A percentile compares a stretch with the other conserved stretches of the same genome.
Evolutionary conservation across 30 jellyfish, hydroid and myxozoan genomes (phyloP).

Genomic region (Mastigias papua): DNA sequence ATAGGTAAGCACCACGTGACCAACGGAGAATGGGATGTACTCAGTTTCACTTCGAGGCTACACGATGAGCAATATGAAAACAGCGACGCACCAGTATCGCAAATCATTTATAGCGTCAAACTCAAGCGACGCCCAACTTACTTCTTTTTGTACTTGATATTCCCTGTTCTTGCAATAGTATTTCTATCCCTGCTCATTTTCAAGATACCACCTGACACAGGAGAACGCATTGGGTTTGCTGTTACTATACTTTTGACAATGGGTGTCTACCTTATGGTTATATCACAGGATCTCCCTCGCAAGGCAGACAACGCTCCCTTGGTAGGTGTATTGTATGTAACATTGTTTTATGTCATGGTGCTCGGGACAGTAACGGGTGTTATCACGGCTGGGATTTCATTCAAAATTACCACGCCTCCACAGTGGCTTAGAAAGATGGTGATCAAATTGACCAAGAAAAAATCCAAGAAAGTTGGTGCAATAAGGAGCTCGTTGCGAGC

Average conservation of each 20-base stretch:
- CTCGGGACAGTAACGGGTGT: constrained; percentile 67
- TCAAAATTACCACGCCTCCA: constrained; percentile 66
- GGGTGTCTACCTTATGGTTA: constrained; percentile 71
- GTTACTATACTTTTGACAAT: constrained; percentile 64
- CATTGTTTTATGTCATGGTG: constrained; percentile 70
- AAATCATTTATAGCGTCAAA: constrained; percentile 29
- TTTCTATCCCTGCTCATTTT: constrained; percentile 56
- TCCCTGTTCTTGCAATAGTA: constrained; percentile 70
- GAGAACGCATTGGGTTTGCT: constrained; percentile 79
- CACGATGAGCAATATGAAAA: constrained; percentile 57
- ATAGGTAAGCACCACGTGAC: constrained; percentile 67
- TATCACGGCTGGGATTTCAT: constrained; percentile 63
- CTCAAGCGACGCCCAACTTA: constrained; percentile 60
- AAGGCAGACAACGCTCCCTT: constrained; percentile 67
- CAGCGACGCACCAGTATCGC: constrained; percentile 70
- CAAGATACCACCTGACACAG: constrained; percentile 73
- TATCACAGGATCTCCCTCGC: constrained; percentile 75
- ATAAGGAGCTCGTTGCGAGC: constrained; percentile 30
- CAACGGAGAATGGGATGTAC: constrained; percentile 71
- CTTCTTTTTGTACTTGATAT: constrained; percentile 67
- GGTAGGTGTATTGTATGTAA: constrained; percentile 68
- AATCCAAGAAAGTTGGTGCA: constrained; percentile 45
- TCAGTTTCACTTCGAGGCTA: constrained; percentile 29
- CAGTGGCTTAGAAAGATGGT: constrained; percentile 48
- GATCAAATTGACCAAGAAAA: constrained; percentile 35